These are phyloP conservation scores for Psilopsiagon aurifrons DNA, from an alignment of 2,113 vertebrate genomes.

Conservation along the genomic window DNA sequence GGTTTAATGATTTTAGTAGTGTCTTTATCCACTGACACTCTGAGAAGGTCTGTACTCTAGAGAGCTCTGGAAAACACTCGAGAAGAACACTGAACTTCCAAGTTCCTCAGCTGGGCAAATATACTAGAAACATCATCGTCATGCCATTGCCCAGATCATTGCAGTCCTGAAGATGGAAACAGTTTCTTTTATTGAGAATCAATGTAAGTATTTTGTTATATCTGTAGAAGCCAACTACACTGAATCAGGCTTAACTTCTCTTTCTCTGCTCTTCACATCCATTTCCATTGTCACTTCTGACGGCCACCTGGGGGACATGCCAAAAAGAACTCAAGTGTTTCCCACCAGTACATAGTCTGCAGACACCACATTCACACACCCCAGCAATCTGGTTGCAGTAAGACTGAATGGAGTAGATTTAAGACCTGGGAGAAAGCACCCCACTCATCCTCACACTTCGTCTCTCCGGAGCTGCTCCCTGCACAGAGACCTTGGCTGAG, in stretches of 20 bases:
- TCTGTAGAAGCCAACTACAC: not conserved
- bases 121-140: not conserved
- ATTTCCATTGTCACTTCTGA: not conserved
- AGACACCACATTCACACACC: not conserved
- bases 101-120: not conserved
- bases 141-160: not conserved
- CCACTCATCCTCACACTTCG: not conserved
- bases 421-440: not conserved
- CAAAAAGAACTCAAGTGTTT: not conserved
- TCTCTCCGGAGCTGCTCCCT: not conserved
- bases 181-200: not conserved
- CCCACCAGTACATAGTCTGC: rapidly evolving
- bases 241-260: not conserved
- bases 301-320: not conserved
- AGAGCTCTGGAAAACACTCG: not conserved
- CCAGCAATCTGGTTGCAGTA: not conserved
- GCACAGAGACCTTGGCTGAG: not conserved
- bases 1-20: not conserved
- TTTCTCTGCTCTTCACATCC: not conserved
- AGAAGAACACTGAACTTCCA: not conserved
- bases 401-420: not conserved
- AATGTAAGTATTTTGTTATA: not conserved
- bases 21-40: not conserved
- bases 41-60: not conserved
- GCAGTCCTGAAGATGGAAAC: not conserved